These are phyloP conservation scores for Diachrysia chrysitis DNA, from an alignment of 2,888 invertebrate genomes.

Conservation along the genomic window DNA sequence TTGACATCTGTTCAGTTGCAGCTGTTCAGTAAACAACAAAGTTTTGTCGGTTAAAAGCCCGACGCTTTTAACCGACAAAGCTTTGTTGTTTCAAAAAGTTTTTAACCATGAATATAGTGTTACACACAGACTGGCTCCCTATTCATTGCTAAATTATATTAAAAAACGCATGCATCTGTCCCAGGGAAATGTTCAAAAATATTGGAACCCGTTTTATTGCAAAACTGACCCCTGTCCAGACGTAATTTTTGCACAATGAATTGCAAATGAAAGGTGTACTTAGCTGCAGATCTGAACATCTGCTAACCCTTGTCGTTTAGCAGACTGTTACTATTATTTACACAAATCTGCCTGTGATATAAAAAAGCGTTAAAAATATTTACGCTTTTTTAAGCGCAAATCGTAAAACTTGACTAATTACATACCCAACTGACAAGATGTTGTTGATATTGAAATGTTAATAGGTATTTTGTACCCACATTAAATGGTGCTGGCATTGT, in stretches of 20 bases:
- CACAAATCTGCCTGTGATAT: not conserved
- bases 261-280: not conserved
- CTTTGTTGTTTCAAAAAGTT: not conserved
- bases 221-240: slow-evolving; percentile 1
- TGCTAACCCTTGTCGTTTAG: not conserved
- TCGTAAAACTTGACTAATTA: slow-evolving; percentile 29
- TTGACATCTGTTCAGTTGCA: too few species aligned
- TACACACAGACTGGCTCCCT: not conserved
- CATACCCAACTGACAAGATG: slow-evolving; percentile 12
- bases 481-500: slow-evolving; percentile 30
- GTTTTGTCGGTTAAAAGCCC: too few species aligned
- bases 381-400: not conserved
- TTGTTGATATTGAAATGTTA: slow-evolving; percentile 30
- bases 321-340: not conserved
- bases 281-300: not conserved
- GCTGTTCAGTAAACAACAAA: too few species aligned
- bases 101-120: not conserved
- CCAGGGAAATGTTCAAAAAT: not conserved
- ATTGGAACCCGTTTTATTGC: not conserved
- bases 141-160: not conserved
- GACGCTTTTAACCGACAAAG: not conserved
- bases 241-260: not conserved
- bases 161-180: not conserved
- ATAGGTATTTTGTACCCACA: slow-evolving; percentile 26
- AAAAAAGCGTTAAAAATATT: not conserved